Evolutionary conservation across 2,113 vertebrate genomes (phyloP).

Genomic region (Alethe castanea): DNA sequence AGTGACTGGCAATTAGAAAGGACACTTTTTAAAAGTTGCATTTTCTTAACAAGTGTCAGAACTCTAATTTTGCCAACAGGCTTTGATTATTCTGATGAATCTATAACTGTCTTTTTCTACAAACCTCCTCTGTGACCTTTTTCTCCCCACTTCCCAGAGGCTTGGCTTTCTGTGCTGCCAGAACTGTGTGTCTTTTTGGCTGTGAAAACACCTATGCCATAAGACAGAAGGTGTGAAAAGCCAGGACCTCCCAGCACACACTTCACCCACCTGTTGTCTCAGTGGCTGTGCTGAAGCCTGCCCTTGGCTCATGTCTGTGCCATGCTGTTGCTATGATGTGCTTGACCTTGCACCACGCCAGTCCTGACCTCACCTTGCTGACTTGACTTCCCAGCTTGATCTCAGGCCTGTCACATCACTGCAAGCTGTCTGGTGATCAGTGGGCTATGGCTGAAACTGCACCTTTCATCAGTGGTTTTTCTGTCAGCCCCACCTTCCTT

Average conservation of each 20-base stretch:
- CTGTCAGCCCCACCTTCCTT: background rate
- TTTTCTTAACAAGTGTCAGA: background rate
- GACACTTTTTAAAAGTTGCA: background rate
- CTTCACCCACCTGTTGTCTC: accelerated
- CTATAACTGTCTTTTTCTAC: background rate
- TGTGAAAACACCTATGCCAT: background rate
- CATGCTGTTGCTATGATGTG: background rate
- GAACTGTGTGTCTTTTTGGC: background rate
- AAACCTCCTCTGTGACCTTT: background rate
- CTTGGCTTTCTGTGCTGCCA: background rate
- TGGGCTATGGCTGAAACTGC: background rate
- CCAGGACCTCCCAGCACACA: background rate
- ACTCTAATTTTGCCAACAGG: background rate
- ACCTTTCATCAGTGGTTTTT: background rate
- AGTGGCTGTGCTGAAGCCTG: background rate
- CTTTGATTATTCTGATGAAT: background rate
- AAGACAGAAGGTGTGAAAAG: background rate
- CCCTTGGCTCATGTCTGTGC: no score
- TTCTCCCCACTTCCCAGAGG: background rate
- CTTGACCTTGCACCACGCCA: background rate
- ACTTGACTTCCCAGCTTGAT: background rate
- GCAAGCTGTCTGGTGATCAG: background rate
- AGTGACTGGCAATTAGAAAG: background rate
- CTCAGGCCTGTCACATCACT: background rate
- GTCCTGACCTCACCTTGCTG: background rate